Evolutionary conservation across 2,113 vertebrate species (phyloP).

Genomic region (Chroicocephalus ridibundus): DNA sequence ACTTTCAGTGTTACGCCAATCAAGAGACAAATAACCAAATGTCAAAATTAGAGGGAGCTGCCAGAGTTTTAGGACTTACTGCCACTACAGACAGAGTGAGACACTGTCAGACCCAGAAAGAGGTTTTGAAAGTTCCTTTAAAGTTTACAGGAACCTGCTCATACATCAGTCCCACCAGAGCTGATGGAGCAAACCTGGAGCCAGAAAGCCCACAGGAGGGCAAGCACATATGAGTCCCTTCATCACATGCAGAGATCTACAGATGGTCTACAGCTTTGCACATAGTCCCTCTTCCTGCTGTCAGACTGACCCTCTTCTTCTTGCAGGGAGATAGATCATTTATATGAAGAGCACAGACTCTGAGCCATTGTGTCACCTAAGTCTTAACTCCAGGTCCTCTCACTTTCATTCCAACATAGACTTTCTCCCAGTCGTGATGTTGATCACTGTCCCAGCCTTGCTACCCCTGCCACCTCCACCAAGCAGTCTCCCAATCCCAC

Average conservation of each 20-base stretch:
- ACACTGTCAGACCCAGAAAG: not conserved
- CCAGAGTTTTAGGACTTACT: not conserved
- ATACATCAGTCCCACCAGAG: not conserved
- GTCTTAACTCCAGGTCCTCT: not conserved
- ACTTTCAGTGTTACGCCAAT: not conserved
- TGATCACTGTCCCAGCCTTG: not conserved
- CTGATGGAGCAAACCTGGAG: not conserved
- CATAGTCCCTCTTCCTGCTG: fast-evolving
- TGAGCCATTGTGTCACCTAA: not conserved
- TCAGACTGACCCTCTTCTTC: not conserved
- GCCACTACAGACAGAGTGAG: not conserved
- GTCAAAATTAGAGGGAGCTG: not conserved
- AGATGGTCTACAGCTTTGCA: not conserved
- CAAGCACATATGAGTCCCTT: not conserved
- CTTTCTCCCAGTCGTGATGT: not conserved
- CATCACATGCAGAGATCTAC: not conserved
- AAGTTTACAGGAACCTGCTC: not conserved
- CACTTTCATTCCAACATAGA: not conserved
- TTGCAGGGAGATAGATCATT: not conserved
- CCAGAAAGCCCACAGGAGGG: fast-evolving
- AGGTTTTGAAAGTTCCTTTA: not conserved
- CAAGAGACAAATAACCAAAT: not conserved
- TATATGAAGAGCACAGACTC: not conserved
- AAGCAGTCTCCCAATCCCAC: not conserved
- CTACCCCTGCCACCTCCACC: not conserved